phyloP scores from a whole-genome alignment of 1,140 invertebrate genomes.

The Zaprionus ghesquierei region DNA sequence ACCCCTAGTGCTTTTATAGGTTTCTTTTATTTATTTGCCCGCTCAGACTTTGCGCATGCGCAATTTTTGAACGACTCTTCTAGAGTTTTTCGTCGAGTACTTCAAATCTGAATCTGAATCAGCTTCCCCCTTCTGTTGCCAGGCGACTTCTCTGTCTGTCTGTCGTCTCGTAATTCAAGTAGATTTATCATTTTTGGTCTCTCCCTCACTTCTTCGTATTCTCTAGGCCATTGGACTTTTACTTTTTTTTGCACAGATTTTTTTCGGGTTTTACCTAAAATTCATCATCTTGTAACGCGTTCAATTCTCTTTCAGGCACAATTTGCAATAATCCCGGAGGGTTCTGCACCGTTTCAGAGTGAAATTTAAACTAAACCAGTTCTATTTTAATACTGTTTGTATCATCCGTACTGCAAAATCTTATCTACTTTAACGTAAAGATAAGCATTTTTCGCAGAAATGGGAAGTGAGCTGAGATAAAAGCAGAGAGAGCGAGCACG shows the following conservation, averaged over 20 bases:
- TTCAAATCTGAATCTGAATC: background rate
- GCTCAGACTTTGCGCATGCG: background rate
- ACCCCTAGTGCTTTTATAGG: background rate
- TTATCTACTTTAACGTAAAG: slow-evolving; percentile 30
- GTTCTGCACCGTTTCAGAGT: slow-evolving; percentile 11
- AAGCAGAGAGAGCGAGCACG: background rate
- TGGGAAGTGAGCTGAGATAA: background rate
- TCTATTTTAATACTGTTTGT: slow-evolving; percentile 4
- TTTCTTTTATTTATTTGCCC: background rate
- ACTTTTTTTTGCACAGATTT: slow-evolving; percentile 15
- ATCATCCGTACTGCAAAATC: slow-evolving; percentile 8
- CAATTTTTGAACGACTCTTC: background rate
- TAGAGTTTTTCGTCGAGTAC: background rate
- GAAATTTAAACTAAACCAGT: slow-evolving; percentile 30
- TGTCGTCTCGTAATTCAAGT: slow-evolving; percentile 51
- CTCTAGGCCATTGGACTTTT: slow-evolving; percentile 74
- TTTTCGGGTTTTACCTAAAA: slow-evolving; percentile 17
- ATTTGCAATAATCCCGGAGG: background rate
- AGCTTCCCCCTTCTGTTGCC: background rate
- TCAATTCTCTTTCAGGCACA: background rate
- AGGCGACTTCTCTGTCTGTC: background rate
- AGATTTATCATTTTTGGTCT: slow-evolving; percentile 27
- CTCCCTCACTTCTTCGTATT: slow-evolving; percentile 7
- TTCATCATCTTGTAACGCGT: slow-evolving; percentile 4
- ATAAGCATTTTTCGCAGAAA: slow-evolving; percentile 24